phyloP scores from a whole-genome alignment of 2,113 vertebrate genomes.

The Aleadryas rufinucha region DNA sequence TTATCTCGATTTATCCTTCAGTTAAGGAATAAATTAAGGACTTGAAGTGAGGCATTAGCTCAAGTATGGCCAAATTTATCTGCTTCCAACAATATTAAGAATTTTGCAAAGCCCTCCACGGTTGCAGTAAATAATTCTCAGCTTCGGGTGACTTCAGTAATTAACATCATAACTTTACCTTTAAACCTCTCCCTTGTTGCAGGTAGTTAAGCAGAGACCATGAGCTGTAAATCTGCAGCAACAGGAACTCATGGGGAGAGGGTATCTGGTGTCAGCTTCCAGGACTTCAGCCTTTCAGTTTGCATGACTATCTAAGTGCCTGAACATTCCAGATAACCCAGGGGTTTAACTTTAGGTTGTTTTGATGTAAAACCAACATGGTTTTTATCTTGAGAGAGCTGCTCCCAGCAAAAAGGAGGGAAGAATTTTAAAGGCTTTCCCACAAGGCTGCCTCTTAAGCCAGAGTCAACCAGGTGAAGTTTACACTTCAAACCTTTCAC shows the following conservation, averaged over 20 bases:
- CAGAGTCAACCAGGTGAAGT: not conserved
- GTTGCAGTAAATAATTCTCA: not conserved
- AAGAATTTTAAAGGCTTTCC: not conserved
- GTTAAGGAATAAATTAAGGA: not conserved
- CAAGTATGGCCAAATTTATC: not conserved
- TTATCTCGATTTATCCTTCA: not conserved
- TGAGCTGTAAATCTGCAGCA: not conserved
- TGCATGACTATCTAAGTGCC: not conserved
- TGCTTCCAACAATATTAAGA: not conserved
- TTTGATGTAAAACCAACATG: not conserved
- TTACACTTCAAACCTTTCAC: not conserved
- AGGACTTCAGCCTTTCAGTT: not conserved
- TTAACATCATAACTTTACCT: not conserved
- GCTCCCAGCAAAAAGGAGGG: not conserved
- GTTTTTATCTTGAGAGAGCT: not conserved
- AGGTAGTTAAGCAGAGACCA: not conserved
- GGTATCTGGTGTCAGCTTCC: not conserved
- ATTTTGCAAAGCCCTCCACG: not conserved
- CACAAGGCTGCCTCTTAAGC: not conserved
- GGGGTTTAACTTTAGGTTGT: not conserved
- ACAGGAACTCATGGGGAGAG: not conserved
- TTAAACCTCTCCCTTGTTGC: not conserved
- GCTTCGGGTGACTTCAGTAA: not conserved
- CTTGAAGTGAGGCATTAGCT: not conserved
- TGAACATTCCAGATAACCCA: not conserved